A percentile compares a stretch with the other conserved stretches of the same genome.
Conservation (phyloP, 2,797 vertebrate genomes). For the Sebastolobus altivelis region DNA sequence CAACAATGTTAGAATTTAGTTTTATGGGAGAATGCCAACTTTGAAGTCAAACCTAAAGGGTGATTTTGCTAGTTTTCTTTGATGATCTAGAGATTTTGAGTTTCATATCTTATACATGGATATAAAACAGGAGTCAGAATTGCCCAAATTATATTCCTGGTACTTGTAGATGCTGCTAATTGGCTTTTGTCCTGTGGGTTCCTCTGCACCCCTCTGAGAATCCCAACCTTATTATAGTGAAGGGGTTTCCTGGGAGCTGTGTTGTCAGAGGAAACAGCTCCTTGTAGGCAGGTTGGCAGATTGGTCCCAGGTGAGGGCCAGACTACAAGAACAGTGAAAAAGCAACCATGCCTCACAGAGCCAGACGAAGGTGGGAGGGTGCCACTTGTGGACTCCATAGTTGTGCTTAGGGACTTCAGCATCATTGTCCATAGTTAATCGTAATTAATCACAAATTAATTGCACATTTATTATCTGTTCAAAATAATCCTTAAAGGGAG, state of each 20-base stretch:
- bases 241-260: constrained; percentile 5
- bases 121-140: not conserved
- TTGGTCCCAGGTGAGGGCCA: constrained; percentile 25
- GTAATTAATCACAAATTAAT: too few species aligned
- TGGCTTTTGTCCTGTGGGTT: constrained; percentile 16
- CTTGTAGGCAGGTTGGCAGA: not conserved
- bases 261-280: constrained; percentile 31
- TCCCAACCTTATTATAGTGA: not conserved
- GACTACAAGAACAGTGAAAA: not conserved
- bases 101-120: not conserved
- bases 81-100: not conserved
- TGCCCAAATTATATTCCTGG: not conserved
- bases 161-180: constrained; percentile 17
- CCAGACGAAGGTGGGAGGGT: not conserved
- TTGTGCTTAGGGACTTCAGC: not conserved
- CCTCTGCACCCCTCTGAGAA: constrained; percentile 1
- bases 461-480: too few species aligned
- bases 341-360: not conserved
- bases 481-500: too few species aligned
- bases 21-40: not conserved
- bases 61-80: not conserved
- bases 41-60: not conserved
- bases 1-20: not conserved
- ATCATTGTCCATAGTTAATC: too few species aligned
- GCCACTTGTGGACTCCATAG: not conserved